Evolutionary conservation across 2,888 invertebrate species (phyloP).

Genomic region (Cheilosia grossa): DNA sequence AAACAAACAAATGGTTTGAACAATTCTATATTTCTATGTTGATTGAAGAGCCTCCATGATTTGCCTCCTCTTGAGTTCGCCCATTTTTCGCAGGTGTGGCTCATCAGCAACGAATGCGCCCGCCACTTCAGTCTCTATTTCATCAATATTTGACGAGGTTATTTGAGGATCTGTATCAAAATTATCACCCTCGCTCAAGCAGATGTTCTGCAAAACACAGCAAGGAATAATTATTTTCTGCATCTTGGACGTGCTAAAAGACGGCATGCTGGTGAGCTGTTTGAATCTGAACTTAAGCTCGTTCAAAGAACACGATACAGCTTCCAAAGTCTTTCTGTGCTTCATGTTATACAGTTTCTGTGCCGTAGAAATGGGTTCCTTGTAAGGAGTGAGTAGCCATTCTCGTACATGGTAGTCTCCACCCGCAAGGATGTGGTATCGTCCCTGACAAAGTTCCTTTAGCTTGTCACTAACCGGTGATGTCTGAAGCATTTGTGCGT

Average conservation of each 20-base stretch:
- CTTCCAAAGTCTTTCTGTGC: not conserved
- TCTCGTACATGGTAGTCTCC: constrained; percentile 13
- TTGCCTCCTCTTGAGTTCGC: constrained; percentile 37
- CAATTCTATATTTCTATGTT: too few species aligned
- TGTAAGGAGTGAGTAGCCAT: constrained; percentile 48
- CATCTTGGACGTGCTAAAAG: constrained; percentile 7
- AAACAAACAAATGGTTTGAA: too few species aligned
- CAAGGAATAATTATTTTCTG: constrained; percentile 30
- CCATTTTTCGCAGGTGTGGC: constrained; percentile 19
- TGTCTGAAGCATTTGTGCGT: constrained; percentile 10
- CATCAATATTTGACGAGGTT: too few species aligned
- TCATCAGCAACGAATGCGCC: not conserved
- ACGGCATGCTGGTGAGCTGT: constrained; percentile 16
- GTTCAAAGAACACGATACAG: constrained; percentile 1
- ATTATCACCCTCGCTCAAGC: constrained; percentile 24
- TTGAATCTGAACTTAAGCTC: constrained; percentile 16
- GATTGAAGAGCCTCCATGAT: not conserved
- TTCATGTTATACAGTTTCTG: constrained; percentile 20
- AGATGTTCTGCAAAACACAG: constrained; percentile 54
- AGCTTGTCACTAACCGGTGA: constrained; percentile 27
- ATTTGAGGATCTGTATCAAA: not conserved
- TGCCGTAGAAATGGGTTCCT: not conserved
- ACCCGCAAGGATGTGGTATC: constrained; percentile 25
- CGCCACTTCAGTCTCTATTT: too few species aligned
- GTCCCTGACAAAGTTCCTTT: constrained; percentile 18